Evolutionary conservation across 1,140 invertebrate species (phyloP).

Genomic region (Melanaphis sacchari): DNA sequence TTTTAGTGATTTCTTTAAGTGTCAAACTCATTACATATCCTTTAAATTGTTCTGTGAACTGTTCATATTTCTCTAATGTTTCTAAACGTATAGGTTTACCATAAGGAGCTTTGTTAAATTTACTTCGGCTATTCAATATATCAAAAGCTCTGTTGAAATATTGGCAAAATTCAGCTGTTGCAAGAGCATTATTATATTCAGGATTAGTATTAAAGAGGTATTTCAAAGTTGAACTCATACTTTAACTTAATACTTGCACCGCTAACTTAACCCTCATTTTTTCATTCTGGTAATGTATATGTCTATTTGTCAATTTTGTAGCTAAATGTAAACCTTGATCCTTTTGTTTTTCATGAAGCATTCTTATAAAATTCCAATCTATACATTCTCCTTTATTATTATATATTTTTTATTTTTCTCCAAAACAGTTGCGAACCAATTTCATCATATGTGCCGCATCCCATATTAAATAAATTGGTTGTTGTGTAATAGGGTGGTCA

Average conservation of each 20-base stretch:
- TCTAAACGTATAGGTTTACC: too few relatives aligned
- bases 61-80: too few relatives aligned
- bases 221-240: neutral
- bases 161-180: too few relatives aligned
- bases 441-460: neutral
- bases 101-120: too few relatives aligned
- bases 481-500: neutral
- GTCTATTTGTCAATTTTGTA: neutral
- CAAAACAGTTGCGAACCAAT: neutral
- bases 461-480: neutral
- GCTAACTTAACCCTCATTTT: conserved; percentile 1
- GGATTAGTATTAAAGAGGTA: neutral
- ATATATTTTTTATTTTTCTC: neutral
- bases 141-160: too few relatives aligned
- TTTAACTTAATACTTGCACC: conserved; percentile 15
- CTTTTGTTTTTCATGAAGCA: neutral
- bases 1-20: too few relatives aligned
- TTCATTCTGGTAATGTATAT: neutral
- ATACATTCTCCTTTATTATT: conserved; percentile 7
- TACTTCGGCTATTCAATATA: too few relatives aligned
- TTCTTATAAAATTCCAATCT: conserved; percentile 5
- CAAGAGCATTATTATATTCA: neutral
- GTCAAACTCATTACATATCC: too few relatives aligned
- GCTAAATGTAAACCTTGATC: neutral
- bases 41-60: too few relatives aligned